phyloP scores from a whole-genome alignment of 2,113 vertebrate genomes.

The Axis porcinus region DNA sequence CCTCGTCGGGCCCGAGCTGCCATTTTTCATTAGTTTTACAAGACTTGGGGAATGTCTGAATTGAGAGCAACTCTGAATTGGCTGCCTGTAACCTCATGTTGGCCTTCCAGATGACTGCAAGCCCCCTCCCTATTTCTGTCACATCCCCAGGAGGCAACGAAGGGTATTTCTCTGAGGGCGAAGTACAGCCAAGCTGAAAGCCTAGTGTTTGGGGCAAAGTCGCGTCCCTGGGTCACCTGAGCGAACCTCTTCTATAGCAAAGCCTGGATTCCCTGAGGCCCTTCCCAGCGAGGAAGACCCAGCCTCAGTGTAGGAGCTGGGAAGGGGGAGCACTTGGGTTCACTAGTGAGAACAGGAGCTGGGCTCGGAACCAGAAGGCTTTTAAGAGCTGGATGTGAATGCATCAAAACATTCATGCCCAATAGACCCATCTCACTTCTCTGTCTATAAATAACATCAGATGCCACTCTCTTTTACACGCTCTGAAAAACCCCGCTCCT shows the following conservation, averaged over 20 bases:
- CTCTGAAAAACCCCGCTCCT: background rate
- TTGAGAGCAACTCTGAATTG: background rate
- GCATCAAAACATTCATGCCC: rapidly evolving
- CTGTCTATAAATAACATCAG: background rate
- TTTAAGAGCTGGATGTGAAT: background rate
- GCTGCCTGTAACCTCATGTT: background rate
- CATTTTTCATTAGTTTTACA: background rate
- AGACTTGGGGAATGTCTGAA: background rate
- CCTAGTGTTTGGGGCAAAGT: rapidly evolving
- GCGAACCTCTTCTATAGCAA: background rate
- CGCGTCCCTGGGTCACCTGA: background rate
- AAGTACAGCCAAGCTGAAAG: rapidly evolving
- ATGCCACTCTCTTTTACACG: rapidly evolving
- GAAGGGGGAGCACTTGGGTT: background rate
- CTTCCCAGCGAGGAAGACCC: rapidly evolving
- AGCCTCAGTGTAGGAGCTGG: rapidly evolving
- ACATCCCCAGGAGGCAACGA: background rate
- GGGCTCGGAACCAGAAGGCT: background rate
- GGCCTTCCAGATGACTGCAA: rapidly evolving
- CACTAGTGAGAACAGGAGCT: background rate
- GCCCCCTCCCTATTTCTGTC: background rate
- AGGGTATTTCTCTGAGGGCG: background rate
- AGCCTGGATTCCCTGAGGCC: background rate
- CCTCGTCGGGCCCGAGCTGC: rapidly evolving
- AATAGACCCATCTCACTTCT: rapidly evolving